Conservation (phyloP, 1,140 invertebrate genomes). For the Drosophila nigrodunni region DNA sequence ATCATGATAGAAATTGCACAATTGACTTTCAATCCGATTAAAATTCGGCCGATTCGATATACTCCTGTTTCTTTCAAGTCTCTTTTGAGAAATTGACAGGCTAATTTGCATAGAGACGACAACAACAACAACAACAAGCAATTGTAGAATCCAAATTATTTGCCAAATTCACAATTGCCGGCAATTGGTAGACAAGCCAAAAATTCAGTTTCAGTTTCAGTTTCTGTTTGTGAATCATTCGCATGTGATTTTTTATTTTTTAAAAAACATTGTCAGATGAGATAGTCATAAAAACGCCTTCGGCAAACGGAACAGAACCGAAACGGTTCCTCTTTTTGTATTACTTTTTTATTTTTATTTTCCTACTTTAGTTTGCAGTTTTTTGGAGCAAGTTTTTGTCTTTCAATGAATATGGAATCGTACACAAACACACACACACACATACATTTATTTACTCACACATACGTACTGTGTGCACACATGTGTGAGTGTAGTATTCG, state of each 20-base stretch:
- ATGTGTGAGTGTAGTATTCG: conserved; percentile 30
- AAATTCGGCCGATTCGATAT: conserved; percentile 20
- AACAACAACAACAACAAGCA: neutral
- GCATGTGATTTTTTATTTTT: conserved; percentile 76
- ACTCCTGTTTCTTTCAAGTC: neutral
- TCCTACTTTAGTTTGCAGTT: conserved; percentile 49
- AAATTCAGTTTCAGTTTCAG: conserved; percentile 14
- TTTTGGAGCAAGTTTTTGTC: conserved; percentile 63
- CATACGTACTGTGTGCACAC: neutral
- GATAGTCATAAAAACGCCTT: conserved; percentile 35
- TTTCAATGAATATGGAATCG: conserved; percentile 60
- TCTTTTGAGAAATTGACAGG: conserved; percentile 19
- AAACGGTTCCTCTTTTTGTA: conserved; percentile 16
- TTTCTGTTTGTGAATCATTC: conserved; percentile 62
- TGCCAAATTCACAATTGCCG: conserved; percentile 33
- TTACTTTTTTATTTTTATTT: no score
- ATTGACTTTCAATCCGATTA: conserved; percentile 39
- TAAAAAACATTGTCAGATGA: conserved; percentile 54
- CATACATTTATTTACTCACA: conserved; percentile 6
- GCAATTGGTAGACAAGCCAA: conserved; percentile 47
- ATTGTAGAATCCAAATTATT: conserved; percentile 6
- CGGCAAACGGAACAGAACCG: conserved; percentile 6
- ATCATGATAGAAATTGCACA: conserved; percentile 71
- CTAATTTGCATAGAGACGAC: conserved; percentile 63
- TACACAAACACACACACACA: conserved; percentile 22